Evolutionary conservation across 2,113 vertebrate genomes (phyloP).

Genomic region (Strigops habroptila): DNA sequence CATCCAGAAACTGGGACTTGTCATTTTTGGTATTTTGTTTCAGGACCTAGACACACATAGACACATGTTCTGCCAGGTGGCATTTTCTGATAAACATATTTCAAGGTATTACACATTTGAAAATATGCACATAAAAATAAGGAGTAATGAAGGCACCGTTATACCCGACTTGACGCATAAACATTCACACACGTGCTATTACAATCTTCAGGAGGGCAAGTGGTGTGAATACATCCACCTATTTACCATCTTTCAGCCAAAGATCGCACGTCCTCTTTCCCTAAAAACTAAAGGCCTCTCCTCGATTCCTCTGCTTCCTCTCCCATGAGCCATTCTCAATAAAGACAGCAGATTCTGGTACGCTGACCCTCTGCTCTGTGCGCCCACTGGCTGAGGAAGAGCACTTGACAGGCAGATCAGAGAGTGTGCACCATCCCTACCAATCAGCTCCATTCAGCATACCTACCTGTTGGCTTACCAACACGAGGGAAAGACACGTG

Average conservation of each 20-base stretch:
- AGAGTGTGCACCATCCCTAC: not conserved
- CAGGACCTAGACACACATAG: not conserved
- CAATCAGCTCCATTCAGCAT: not conserved
- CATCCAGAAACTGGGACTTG: not conserved
- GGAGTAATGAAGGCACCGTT: not conserved
- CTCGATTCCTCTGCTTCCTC: not conserved
- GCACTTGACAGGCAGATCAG: not conserved
- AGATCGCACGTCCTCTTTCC: not conserved
- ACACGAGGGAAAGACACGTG: not conserved
- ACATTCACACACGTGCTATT: not conserved
- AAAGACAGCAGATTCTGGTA: not conserved
- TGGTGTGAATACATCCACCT: not conserved
- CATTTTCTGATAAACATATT: not conserved
- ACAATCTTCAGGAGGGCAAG: not conserved
- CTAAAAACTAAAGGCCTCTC: not conserved
- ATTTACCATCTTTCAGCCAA: not conserved
- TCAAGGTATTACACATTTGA: not conserved
- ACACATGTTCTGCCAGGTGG: not conserved
- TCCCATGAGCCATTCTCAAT: not conserved
- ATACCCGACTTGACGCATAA: not conserved
- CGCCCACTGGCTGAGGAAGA: rapidly evolving
- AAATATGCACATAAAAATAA: not conserved
- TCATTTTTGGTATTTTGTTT: not conserved
- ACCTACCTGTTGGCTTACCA: not conserved
- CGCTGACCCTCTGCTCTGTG: rapidly evolving